Evolutionary conservation across 2,113 vertebrate genomes (phyloP).

Genomic region (Lamprotornis superbus): DNA sequence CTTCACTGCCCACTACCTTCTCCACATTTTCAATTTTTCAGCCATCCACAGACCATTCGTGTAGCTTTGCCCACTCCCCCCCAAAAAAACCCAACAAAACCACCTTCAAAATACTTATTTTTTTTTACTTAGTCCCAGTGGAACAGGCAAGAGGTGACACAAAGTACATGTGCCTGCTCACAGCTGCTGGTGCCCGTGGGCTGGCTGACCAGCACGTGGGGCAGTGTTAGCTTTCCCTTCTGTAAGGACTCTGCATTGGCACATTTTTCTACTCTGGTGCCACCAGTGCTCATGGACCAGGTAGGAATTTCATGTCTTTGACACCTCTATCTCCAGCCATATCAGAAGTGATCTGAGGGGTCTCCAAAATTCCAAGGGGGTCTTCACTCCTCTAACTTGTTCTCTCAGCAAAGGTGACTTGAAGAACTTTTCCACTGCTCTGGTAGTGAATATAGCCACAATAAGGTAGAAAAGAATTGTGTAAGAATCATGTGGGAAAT

Average conservation of each 20-base stretch:
- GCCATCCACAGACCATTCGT: neutral
- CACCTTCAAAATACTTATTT: neutral
- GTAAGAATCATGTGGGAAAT: neutral
- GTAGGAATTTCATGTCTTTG: neutral
- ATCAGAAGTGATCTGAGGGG: neutral
- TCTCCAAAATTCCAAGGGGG: neutral
- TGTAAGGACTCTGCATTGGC: neutral
- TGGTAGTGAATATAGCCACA: neutral
- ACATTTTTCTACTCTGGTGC: neutral
- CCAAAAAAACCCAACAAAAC: neutral
- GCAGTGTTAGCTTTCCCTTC: neutral
- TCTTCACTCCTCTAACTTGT: neutral
- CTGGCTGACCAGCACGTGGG: neutral
- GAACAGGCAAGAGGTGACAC: neutral
- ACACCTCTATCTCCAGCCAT: neutral
- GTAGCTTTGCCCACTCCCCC: neutral
- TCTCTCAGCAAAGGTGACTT: neutral
- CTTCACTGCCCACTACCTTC: neutral
- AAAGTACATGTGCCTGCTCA: neutral
- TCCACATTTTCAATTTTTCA: neutral
- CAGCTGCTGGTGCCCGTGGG: neutral
- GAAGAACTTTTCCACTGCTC: neutral
- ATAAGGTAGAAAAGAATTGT: neutral
- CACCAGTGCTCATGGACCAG: accelerated
- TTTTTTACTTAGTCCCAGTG: neutral